Base-by-base conservation (phyloP, 2,888 invertebrate genomes). In the Sympetrum striolatum region DNA sequence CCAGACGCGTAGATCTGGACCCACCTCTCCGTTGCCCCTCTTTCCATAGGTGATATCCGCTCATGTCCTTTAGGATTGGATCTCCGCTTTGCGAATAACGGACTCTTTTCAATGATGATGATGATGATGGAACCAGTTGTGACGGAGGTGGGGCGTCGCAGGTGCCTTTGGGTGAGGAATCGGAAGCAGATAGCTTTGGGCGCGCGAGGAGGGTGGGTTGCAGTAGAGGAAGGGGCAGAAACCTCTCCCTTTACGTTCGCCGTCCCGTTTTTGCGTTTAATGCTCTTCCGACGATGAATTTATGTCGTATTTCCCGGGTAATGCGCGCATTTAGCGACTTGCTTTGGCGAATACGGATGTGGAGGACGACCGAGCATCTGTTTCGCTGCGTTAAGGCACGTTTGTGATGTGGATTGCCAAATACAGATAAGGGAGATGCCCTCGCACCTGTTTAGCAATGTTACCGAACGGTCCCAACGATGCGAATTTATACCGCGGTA, bases 81-180 rank as follows among this genome's bases (percentile, higher is more conserved):
- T 82, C 82, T 82, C 82, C 82, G 35, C 81, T 81, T 81, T 81
- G 58, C 86, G 86, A n/a, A 86, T 86, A 86, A 86, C 86, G 86
- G 86, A 60, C 86, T 64, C 86, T 86, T 86, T 86, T 86, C 86
- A 86, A 86, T 86, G 86, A 86, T 86, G 86, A 86, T 60, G 86
- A 31, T 35, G 58, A 60, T 64, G 64, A 86, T 86, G 86, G 60
- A 86, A 86, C 86, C 86, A 60, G 86, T 86, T 86, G 86, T 60
- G 86, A 35, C 18, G 86, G 8, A 53, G 53, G 22, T 14, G 25
- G 58, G 53, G 35, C 10, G n/a, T 22, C 37, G 37, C 39, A 44
- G 80, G 39, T 80, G 80, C 39, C n/a, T 80, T 73, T 31, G 73
- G 18, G 35, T 10, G 53, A 44, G 35, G 44, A 58, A 82, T 82